phyloP scores from a whole-genome alignment of 2,113 vertebrate species.

The Macaca mulatta region DNA sequence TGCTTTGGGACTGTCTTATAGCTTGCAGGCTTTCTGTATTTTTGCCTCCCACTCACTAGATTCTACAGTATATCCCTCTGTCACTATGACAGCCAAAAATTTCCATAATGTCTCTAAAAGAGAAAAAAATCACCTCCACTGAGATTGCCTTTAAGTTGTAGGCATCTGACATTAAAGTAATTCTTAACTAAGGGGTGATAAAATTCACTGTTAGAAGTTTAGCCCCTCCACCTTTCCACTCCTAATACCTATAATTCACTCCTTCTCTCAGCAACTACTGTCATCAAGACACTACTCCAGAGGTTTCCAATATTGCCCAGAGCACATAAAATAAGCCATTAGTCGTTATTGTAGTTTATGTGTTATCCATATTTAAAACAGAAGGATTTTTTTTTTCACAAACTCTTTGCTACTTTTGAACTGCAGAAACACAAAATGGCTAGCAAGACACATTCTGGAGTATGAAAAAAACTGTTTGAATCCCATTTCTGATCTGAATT shows the following conservation, averaged over 20 bases:
- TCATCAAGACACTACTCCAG: neutral
- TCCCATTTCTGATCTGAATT: neutral
- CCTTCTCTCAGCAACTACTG: neutral
- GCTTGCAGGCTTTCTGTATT: neutral
- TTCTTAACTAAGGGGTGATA: neutral
- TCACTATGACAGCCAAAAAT: neutral
- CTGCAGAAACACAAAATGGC: neutral
- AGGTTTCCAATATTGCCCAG: neutral
- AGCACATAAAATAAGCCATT: neutral
- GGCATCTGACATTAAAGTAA: neutral
- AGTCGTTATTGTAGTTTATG: neutral
- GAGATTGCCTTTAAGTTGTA: neutral
- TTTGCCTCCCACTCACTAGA: too few relatives aligned
- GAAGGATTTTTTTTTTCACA: neutral
- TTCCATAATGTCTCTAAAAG: neutral
- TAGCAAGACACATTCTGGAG: neutral
- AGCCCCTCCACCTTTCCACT: neutral
- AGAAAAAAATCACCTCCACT: neutral
- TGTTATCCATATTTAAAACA: neutral
- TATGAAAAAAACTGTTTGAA: neutral
- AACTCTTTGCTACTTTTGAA: neutral
- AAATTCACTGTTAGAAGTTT: neutral
- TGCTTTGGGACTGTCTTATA: neutral
- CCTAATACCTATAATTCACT: neutral
- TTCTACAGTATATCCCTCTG: neutral